Conservation (phyloP, 2,888 invertebrate genomes). For the Molorchus minor region DNA sequence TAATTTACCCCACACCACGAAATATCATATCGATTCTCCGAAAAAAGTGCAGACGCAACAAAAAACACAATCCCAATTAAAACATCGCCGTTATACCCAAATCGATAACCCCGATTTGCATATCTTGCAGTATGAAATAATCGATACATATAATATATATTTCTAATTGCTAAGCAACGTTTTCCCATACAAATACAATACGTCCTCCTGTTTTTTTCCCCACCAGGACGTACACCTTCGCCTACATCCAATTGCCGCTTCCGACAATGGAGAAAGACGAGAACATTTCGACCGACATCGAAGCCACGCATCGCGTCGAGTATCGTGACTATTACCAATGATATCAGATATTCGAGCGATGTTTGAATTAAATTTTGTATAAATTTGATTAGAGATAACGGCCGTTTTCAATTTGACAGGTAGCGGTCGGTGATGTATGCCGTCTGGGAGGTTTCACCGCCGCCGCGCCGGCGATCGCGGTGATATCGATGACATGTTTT, state of each 20-base stretch:
- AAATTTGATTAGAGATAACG: conserved; percentile 59
- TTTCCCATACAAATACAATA: conserved; percentile 57
- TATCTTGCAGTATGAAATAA: conserved; percentile 52
- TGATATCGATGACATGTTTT: conserved; percentile 44
- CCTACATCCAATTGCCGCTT: neutral
- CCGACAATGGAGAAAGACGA: conserved; percentile 17
- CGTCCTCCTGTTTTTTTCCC: conserved; percentile 36
- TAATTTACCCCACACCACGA: neutral
- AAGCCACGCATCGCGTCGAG: conserved; percentile 27
- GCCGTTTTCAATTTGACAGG: conserved; percentile 57
- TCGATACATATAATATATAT: conserved; percentile 55
- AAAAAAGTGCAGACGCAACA: conserved; percentile 27
- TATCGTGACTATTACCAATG: conserved; percentile 60
- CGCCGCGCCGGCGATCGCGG: conserved; percentile 41
- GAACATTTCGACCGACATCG: conserved; percentile 13
- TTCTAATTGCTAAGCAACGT: conserved; percentile 60
- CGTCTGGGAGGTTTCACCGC: conserved; percentile 43
- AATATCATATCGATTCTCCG: conserved; percentile 20
- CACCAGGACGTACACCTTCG: neutral
- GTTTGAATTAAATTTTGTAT: conserved; percentile 62
- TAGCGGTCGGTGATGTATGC: conserved; percentile 44
- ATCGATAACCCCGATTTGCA: conserved; percentile 52
- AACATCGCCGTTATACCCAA: conserved; percentile 33
- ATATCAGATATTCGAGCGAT: conserved; percentile 58
- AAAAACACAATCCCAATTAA: conserved; percentile 38